Conservation (phyloP, 2,888 invertebrate species). For the Heliconius ismenius region DNA sequence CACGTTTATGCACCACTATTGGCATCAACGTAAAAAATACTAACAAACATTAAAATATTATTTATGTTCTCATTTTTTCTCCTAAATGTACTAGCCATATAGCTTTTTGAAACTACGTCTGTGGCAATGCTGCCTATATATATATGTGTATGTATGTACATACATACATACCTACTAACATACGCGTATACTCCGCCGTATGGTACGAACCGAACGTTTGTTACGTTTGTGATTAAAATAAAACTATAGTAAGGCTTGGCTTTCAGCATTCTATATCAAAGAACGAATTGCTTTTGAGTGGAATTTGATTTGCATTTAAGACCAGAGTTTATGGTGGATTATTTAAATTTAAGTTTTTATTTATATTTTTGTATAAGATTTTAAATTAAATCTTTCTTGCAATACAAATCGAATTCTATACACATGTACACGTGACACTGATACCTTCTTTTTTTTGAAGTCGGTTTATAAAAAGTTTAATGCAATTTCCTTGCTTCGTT, state of each 20-base stretch:
- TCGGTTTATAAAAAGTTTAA: too few relatives aligned
- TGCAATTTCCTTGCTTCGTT: neutral
- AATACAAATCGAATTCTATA: too few relatives aligned
- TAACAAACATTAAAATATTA: neutral
- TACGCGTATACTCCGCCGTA: neutral
- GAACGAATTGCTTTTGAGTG: conserved; percentile 17
- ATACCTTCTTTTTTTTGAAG: too few relatives aligned
- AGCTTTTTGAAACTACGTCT: conserved; percentile 38
- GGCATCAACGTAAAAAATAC: neutral
- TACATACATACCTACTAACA: neutral
- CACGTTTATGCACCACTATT: too few relatives aligned
- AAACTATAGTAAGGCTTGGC: conserved; percentile 10
- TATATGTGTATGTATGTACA: neutral
- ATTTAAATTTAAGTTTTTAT: neutral
- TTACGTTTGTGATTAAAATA: conserved; percentile 25
- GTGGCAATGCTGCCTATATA: conserved; percentile 14
- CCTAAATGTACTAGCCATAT: conserved; percentile 27
- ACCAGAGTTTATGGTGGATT: neutral
- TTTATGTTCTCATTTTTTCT: conserved; percentile 18
- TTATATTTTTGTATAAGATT: neutral
- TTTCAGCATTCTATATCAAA: conserved; percentile 23
- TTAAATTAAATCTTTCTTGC: neutral
- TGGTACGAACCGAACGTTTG: conserved; percentile 22
- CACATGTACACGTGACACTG: too few relatives aligned
- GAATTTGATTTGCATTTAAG: conserved; percentile 9